These are phyloP conservation scores for Timema podura DNA, from an alignment of 2,888 invertebrate species.

Conservation along the genomic window DNA sequence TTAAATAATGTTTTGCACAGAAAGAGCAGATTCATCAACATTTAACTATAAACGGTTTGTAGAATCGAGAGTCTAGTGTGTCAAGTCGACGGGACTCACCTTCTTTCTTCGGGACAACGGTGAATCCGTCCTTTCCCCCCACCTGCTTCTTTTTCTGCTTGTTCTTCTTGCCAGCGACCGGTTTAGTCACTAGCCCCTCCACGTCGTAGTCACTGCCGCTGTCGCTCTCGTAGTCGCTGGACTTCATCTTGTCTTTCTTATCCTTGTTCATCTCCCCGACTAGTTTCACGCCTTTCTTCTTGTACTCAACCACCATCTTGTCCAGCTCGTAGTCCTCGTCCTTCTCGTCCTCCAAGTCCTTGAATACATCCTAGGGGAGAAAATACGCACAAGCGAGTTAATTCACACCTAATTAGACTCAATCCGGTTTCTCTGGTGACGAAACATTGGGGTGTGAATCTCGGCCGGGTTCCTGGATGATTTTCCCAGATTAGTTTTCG, in stretches of 20 bases:
- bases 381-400: no score
- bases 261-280: slow-evolving; percentile 42
- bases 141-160: slow-evolving; percentile 18
- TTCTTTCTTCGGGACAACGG: slow-evolving; percentile 60
- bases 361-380: slow-evolving; percentile 59
- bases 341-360: slow-evolving; percentile 72
- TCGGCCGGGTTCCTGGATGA: no score
- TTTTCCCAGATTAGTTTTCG: no score
- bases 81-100: slow-evolving; percentile 42
- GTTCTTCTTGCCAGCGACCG: slow-evolving; percentile 23
- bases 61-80: no score
- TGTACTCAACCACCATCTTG: slow-evolving; percentile 66
- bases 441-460: no score
- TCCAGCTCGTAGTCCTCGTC: slow-evolving; percentile 87
- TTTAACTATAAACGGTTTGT: no score
- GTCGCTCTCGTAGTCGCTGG: slow-evolving; percentile 31
- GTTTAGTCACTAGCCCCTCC: slow-evolving; percentile 40
- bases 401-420: no score
- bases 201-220: slow-evolving; percentile 49
- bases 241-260: slow-evolving; percentile 28
- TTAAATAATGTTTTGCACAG: no score
- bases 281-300: slow-evolving; percentile 62
- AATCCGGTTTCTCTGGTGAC: no score
- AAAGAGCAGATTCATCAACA: no score
- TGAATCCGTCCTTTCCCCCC: slow-evolving; percentile 58